Evolutionary conservation across 2,888 invertebrate genomes (phyloP), one percentile per base, ranked within the genome.

Genomic region (Hyposoter dolosus): DNA sequence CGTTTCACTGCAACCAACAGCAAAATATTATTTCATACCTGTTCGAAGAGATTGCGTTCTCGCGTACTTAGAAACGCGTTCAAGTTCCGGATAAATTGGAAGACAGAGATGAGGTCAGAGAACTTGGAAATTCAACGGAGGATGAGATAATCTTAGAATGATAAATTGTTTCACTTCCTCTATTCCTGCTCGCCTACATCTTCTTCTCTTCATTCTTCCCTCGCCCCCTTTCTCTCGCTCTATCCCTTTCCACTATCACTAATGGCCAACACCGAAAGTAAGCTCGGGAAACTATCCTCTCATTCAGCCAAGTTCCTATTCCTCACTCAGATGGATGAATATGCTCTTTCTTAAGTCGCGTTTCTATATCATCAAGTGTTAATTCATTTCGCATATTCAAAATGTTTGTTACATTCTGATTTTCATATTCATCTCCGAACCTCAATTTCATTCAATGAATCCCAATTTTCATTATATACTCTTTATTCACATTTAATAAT

Each of bases 61-160:
- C 23, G 50, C 40, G 32, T 65, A 47, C 19, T 56, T 23, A 71
- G 56, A 19, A 32, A 66, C 9, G 43, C 66, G 83, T 74, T 68
- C 77, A 72, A 56, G 72, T 66, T 78, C 23, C 32, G 74, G 68
- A 83, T 65, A 83, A 74, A 83, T 56, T 66, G 45, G 12, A 56
- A 63, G 72, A 66, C 65, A 65, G 32, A 40, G 74, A 78, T 60
- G 83, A 78, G 78, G 78, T 65, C 83, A 68, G 83, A 60, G 65
- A 74, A 83, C 72, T 78, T 78, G 78, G 78, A 74, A 68, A 78
- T 83, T 78, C 78, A 60, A 66, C 74, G 74, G 63, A 68, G 83
- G 15, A 78, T 50, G 72, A 78, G 72, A 83, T 83, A 74, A 83
- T 83, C 83, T 83, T 78, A 40, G 83, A 83, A 83, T 83, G 78